Evolutionary conservation across 1,140 invertebrate species (phyloP).

Genomic region (Wasmannia auropunctata): DNA sequence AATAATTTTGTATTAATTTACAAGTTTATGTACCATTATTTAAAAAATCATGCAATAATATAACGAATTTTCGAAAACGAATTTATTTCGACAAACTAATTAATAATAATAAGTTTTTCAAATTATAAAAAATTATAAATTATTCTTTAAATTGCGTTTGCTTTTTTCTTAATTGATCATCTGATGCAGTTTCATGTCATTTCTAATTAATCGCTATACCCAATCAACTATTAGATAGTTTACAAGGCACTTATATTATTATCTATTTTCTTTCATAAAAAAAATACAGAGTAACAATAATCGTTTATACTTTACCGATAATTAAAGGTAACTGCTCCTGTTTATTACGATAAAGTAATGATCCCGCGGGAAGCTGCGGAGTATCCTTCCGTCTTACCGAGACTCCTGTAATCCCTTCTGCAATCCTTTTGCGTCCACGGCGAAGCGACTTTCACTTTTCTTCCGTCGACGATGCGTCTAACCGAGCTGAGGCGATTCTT

Average conservation of each 20-base stretch:
- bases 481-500: conserved; percentile 79
- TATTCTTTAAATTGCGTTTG: neutral
- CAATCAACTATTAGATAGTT: neutral
- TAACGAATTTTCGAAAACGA: neutral
- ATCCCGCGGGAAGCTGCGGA: neutral
- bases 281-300: neutral
- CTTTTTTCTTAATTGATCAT: neutral
- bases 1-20: conserved; percentile 6
- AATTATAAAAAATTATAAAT: no score
- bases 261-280: neutral
- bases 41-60: no score
- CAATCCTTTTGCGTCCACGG: conserved; percentile 32
- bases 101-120: neutral
- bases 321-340: neutral
- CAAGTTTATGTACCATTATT: neutral
- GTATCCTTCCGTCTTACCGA: conserved; percentile 9
- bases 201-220: neutral
- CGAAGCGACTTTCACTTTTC: conserved; percentile 68
- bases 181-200: neutral
- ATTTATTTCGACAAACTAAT: neutral
- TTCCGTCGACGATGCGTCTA: conserved; percentile 70
- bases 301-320: neutral
- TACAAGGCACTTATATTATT: neutral
- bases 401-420: conserved; percentile 31
- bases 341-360: conserved; percentile 14